Conservation (phyloP, 2,888 invertebrate genomes). For the Drosophila setosimentum region DNA sequence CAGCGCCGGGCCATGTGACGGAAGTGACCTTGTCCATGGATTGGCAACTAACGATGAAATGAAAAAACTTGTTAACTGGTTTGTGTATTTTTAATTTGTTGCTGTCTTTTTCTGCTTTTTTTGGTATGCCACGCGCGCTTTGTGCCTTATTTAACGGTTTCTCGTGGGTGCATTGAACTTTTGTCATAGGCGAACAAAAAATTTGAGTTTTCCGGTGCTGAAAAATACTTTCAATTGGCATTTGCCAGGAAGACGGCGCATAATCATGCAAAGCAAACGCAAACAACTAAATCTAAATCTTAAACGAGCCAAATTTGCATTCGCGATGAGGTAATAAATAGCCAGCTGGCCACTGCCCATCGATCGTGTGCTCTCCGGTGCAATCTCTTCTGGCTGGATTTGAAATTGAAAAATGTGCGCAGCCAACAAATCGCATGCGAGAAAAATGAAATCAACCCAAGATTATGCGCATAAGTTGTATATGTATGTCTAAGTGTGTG, state of each 20-base stretch:
- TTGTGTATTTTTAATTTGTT: conserved; percentile 4
- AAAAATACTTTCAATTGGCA: conserved; percentile 60
- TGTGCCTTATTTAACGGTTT: conserved; percentile 45
- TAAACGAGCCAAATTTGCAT: conserved; percentile 67
- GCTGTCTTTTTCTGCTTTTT: conserved; percentile 17
- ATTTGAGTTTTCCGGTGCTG: conserved; percentile 35
- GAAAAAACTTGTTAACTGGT: conserved; percentile 50
- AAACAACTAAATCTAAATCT: conserved; percentile 49
- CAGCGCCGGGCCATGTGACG: conserved; percentile 51
- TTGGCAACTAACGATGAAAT: conserved; percentile 31
- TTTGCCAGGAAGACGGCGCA: conserved; percentile 36
- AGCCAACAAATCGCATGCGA: conserved; percentile 72
- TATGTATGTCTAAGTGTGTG: neutral
- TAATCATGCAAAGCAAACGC: conserved; percentile 53
- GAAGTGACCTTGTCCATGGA: conserved; percentile 79
- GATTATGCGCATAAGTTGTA: conserved; percentile 78
- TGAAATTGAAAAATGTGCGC: conserved; percentile 76
- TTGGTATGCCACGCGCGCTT: conserved; percentile 39
- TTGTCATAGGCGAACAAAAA: conserved; percentile 17
- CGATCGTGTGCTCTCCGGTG: conserved; percentile 60
- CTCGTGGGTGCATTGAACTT: conserved; percentile 56
- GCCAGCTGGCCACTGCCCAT: conserved; percentile 69
- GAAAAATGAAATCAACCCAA: conserved; percentile 80
- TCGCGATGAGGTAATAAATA: conserved; percentile 76
- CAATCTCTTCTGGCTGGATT: conserved; percentile 35